These are phyloP conservation scores for Prunella himalayana DNA, from an alignment of 2,113 vertebrate genomes.

Conservation along the genomic window DNA sequence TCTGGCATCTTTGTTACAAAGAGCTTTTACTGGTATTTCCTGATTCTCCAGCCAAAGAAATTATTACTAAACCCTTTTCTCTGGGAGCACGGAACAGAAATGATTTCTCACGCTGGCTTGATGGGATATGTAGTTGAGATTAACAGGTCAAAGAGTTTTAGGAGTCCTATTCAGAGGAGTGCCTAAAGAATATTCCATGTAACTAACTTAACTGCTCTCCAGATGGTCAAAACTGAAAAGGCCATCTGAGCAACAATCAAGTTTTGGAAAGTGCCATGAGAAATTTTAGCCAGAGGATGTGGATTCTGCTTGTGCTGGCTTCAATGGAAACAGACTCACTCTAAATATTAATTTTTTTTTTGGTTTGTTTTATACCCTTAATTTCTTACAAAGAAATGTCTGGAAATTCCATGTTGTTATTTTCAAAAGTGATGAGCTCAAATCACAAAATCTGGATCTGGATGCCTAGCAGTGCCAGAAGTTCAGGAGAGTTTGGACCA, in stretches of 20 bases:
- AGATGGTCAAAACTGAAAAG: slow-evolving; percentile 53
- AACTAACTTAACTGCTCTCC: slow-evolving; percentile 28
- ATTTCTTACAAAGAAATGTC: background rate
- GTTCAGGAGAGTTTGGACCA: slow-evolving; percentile 47
- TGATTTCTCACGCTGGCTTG: slow-evolving; percentile 53
- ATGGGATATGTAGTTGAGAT: slow-evolving; percentile 45
- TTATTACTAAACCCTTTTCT: slow-evolving; percentile 44
- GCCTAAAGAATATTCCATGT: slow-evolving; percentile 4
- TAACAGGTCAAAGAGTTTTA: slow-evolving; percentile 43
- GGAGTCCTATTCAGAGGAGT: slow-evolving; percentile 11
- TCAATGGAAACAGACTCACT: slow-evolving; percentile 10
- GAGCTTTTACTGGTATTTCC: slow-evolving; percentile 67
- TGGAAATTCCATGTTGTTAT: slow-evolving; percentile 39
- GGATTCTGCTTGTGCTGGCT: slow-evolving; percentile 21
- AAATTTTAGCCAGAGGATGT: slow-evolving; percentile 49
- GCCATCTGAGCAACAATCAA: slow-evolving; percentile 41
- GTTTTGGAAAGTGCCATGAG: slow-evolving; percentile 35
- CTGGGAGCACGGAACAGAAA: slow-evolving; percentile 15
- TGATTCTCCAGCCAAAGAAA: slow-evolving; percentile 64
- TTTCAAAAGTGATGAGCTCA: slow-evolving; percentile 35
- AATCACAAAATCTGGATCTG: slow-evolving; percentile 49
- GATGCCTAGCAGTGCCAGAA: slow-evolving; percentile 13
- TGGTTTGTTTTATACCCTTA: background rate
- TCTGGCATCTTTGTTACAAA: slow-evolving; percentile 63
- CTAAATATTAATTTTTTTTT: background rate